These are phyloP conservation scores for Orestias chungarensis DNA, from an alignment of 2,797 vertebrate species.

Conservation along the genomic window DNA sequence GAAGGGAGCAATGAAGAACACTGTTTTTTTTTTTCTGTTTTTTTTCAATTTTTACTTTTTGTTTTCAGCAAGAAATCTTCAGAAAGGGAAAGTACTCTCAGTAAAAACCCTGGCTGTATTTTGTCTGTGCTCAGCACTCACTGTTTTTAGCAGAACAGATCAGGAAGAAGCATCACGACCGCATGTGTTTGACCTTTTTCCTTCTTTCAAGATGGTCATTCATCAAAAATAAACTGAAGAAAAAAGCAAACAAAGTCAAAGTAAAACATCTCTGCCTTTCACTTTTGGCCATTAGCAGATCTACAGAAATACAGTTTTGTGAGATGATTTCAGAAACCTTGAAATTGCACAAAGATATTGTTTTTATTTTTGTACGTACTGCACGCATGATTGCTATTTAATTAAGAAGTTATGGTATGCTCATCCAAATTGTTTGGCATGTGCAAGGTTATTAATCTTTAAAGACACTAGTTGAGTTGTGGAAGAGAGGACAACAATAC, in stretches of 20 bases:
- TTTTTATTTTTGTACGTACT: constrained; percentile 26
- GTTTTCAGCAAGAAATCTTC: constrained; percentile 51
- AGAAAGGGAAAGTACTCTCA: constrained; percentile 41
- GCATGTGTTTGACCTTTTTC: constrained; percentile 41
- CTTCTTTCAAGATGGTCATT: constrained; percentile 22
- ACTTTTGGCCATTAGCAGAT: constrained; percentile 92
- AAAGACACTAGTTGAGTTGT: not conserved
- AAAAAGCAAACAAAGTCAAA: constrained; percentile 65
- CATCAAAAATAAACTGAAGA: constrained; percentile 3
- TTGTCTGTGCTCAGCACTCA: constrained; percentile 34
- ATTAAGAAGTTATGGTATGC: constrained; percentile 40
- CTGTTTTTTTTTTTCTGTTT: constrained; percentile 57
- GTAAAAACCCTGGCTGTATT: constrained; percentile 41
- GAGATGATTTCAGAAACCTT: constrained; percentile 80
- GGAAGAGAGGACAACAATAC: constrained; percentile 42
- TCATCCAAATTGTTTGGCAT: constrained; percentile 37
- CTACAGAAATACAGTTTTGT: constrained; percentile 82
- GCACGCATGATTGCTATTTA: constrained; percentile 44
- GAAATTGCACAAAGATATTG: constrained; percentile 31
- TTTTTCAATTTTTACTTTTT: constrained; percentile 61
- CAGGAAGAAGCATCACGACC: constrained; percentile 36
- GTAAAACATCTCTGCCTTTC: constrained; percentile 85
- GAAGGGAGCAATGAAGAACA: constrained; percentile 90
- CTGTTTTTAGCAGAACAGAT: constrained; percentile 38
- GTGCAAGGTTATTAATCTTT: not conserved